Evolutionary conservation across 2,113 vertebrate species (phyloP), one percentile per base, ranked within the genome.

Genomic region (Nyctereutes procyonoides): DNA sequence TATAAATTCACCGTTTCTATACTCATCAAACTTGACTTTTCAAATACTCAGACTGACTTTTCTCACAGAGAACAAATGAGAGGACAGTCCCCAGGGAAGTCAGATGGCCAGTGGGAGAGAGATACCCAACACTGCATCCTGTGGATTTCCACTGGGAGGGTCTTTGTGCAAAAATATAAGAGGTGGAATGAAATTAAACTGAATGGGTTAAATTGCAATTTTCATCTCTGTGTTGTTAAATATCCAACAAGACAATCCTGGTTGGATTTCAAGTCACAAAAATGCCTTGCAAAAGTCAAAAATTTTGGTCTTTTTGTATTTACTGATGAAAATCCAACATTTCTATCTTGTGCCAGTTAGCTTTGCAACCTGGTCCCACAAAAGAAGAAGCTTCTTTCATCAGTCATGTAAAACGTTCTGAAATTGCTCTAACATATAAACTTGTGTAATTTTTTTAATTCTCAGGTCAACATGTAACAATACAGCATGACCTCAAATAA

Each of bases 371-470:
- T 16, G 60, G 30, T 69, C 17, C 55, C 63, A 35, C 20, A 90
- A 89, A 80, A 56, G 48, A 74, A 88, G 22, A 6, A 76, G 13
- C 5, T 88, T 63, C 90, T 74, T 92, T 80, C 91, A 71, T 14
- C 30, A 88, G 5, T 28, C n/a, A 38, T 63, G 51, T 80, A 53
- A 82, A 19, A 82, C 53, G 92, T 62, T 77, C 38, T 90, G 19
- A 84, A 94, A 90, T 74, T 65, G 43, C 92, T 96, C 96, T 81
- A 91, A 87, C 74, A 92, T 73, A 76, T 15, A 85, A 94, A 94
- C 56, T 12, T 95, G 10, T 26, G 35, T 62, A 35, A 60, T 56
- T 82, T 80, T 71, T 77, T 84, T 43, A 96, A 79, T 89, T 92
- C 79, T 89, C 38, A 77, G 24, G 10, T 82, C 81, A 91, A 26